phyloP scores from a whole-genome alignment of 2,797 vertebrate genomes.

The Tachyglossus aculeatus region DNA sequence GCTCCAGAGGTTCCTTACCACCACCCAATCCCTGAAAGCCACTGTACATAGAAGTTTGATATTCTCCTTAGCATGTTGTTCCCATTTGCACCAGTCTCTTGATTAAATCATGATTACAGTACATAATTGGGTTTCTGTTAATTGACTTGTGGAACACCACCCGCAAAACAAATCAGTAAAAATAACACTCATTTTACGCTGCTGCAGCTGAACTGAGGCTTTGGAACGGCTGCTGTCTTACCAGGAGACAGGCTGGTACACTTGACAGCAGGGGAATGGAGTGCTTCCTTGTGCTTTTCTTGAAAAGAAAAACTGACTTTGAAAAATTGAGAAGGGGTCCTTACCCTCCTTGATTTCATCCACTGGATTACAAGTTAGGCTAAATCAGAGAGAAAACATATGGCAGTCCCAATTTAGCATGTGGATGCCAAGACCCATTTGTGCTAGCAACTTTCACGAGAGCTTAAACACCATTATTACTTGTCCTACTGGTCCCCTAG shows the following conservation, averaged over 20 bases:
- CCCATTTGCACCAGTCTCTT: conserved; percentile 13
- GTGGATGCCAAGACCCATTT: not conserved
- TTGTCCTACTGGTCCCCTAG: too few relatives aligned
- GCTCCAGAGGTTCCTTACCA: not conserved
- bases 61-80: conserved; percentile 14
- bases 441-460: not conserved
- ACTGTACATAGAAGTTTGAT: not conserved
- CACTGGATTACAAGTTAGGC: not conserved
- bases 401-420: not conserved
- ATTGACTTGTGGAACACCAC: conserved; percentile 39
- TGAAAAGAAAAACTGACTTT: not conserved
- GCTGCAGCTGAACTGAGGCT: not conserved
- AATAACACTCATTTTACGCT: conserved; percentile 8
- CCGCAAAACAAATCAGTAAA: conserved; percentile 20
- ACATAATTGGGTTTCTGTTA: conserved; percentile 27
- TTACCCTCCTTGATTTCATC: not conserved
- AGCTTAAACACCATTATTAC: too few relatives aligned
- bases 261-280: not conserved
- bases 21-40: not conserved
- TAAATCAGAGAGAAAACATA: not conserved
- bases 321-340: not conserved
- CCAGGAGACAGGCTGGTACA: not conserved
- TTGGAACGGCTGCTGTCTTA: conserved; percentile 20
- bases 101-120: conserved; percentile 46
- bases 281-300: not conserved